Conservation (phyloP, 2,797 vertebrate genomes). For the Pangasius sanitwongsei region DNA sequence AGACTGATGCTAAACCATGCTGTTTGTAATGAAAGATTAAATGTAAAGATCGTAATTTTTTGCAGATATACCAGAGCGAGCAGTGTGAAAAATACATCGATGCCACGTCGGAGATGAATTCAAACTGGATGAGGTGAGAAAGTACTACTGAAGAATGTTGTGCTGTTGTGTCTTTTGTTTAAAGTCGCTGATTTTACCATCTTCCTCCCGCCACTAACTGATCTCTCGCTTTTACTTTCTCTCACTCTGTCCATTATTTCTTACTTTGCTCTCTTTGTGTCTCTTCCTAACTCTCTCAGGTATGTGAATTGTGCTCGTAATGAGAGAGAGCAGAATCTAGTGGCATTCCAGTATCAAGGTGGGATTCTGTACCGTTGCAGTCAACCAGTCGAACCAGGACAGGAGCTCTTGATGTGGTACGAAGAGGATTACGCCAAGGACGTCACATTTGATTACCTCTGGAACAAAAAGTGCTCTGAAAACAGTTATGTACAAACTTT, state of each 20-base stretch:
- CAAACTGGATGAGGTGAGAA: slow-evolving; percentile 74
- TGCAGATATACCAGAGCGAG: slow-evolving; percentile 65
- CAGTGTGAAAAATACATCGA: slow-evolving; percentile 65
- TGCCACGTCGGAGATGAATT: slow-evolving; percentile 60
- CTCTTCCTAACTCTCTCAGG: neutral
- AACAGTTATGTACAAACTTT: slow-evolving; percentile 45
- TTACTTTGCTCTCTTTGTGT: neutral
- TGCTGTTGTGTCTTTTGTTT: neutral
- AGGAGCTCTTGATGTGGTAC: slow-evolving; percentile 65
- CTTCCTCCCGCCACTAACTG: neutral
- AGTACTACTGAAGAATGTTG: neutral
- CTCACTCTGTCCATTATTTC: neutral
- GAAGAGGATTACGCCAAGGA: slow-evolving; percentile 67
- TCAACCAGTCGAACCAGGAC: slow-evolving; percentile 51
- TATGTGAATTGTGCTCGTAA: slow-evolving; percentile 40
- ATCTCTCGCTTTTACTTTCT: neutral
- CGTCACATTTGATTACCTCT: slow-evolving; percentile 61
- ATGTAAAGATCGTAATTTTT: slow-evolving; percentile 3
- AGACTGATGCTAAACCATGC: neutral
- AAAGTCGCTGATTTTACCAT: neutral
- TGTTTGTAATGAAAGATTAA: neutral
- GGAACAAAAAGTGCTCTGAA: slow-evolving; percentile 56
- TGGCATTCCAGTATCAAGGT: slow-evolving; percentile 66
- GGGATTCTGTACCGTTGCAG: slow-evolving; percentile 61
- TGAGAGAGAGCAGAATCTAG: slow-evolving; percentile 67